Percentiles rank a stretch among this genome's conserved stretches.
phyloP scores from a whole-genome alignment of 2,797 vertebrate species.

The Anguilla anguilla region DNA sequence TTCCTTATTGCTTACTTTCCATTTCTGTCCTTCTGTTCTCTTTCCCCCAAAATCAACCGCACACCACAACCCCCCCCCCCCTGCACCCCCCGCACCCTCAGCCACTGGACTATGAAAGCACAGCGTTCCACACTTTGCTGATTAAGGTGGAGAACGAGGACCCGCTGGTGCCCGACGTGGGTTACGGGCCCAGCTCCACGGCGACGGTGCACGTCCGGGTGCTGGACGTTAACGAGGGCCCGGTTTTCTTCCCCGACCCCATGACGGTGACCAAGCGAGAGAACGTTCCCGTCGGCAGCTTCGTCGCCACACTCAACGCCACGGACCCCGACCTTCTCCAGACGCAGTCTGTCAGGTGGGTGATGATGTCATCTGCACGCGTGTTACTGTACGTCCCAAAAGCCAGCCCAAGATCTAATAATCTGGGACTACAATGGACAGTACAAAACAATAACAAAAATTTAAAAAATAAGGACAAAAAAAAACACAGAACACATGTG shows the following conservation, averaged over 20 bases:
- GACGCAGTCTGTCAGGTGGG: slow-evolving; percentile 89
- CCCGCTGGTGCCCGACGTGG: slow-evolving; percentile 81
- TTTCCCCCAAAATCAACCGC: background rate
- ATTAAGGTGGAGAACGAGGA: slow-evolving; percentile 97
- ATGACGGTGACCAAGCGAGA: slow-evolving; percentile 84
- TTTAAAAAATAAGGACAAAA: no score
- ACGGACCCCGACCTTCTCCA: slow-evolving; percentile 91
- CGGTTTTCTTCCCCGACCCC: slow-evolving; percentile 90
- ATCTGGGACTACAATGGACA: no score
- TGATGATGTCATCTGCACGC: background rate
- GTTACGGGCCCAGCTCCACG: slow-evolving; percentile 89
- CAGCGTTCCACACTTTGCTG: slow-evolving; percentile 82
- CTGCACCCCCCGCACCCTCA: slow-evolving; percentile 51
- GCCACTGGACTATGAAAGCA: slow-evolving; percentile 91
- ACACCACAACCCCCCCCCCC: no score
- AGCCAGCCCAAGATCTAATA: no score
- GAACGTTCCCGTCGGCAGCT: slow-evolving; percentile 85
- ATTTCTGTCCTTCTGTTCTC: background rate
- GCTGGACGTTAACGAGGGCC: slow-evolving; percentile 90
- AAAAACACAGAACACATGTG: accelerated
- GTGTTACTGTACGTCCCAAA: no score
- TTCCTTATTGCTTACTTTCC: slow-evolving; percentile 23
- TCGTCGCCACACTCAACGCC: slow-evolving; percentile 86
- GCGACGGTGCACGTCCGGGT: slow-evolving; percentile 88
- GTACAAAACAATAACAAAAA: no score